Percentiles rank a stretch among this genome's conserved stretches.
These are phyloP conservation scores for Myopa tessellatipennis DNA, from an alignment of 2,888 invertebrate species.

Conservation along the genomic window DNA sequence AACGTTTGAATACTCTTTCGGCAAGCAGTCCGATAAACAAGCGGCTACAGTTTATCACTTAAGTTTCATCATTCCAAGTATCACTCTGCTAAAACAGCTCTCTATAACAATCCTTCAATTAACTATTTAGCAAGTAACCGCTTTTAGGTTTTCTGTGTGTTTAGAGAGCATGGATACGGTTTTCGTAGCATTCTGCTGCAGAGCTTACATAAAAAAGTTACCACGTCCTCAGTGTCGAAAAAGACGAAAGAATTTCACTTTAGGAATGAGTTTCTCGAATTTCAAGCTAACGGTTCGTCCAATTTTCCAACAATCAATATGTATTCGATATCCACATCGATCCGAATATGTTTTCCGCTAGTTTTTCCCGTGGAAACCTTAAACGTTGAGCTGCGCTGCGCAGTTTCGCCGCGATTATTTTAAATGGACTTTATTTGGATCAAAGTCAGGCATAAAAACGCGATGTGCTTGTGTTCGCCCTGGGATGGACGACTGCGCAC, in stretches of 20 bases:
- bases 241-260: neutral
- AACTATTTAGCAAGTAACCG: too few relatives aligned
- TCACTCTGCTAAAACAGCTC: too few relatives aligned
- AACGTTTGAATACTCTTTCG: too few relatives aligned
- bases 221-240: too few relatives aligned
- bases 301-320: constrained; percentile 21
- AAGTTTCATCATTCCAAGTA: too few relatives aligned
- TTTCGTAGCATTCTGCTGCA: too few relatives aligned
- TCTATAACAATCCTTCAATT: too few relatives aligned
- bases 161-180: too few relatives aligned
- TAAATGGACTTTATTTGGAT: constrained; percentile 20
- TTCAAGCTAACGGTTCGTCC: neutral
- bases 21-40: too few relatives aligned
- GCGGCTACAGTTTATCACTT: too few relatives aligned
- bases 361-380: neutral
- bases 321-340: neutral
- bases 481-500: constrained; percentile 1
- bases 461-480: constrained; percentile 4
- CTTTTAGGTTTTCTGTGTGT: too few relatives aligned
- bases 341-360: neutral
- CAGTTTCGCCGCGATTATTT: constrained; percentile 8
- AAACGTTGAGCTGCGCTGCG: neutral
- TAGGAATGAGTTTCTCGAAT: neutral
- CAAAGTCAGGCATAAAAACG: neutral
- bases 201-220: too few relatives aligned